Conservation (phyloP, 2,113 vertebrate species). For the Rousettus leschenaultii region DNA sequence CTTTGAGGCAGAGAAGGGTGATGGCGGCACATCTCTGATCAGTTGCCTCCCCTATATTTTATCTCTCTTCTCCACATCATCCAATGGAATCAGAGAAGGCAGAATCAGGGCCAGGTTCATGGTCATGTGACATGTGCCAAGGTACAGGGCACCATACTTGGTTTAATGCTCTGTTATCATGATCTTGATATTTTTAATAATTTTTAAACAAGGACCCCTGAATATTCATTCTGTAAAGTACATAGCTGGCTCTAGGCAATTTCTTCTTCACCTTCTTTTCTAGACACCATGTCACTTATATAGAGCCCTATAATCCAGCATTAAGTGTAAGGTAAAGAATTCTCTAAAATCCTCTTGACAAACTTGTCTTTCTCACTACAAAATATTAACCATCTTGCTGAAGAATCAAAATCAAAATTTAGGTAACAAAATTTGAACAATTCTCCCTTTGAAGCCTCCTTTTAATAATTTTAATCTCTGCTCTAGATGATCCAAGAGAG, state of each 20-base stretch:
- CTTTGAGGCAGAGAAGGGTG: neutral
- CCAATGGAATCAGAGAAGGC: neutral
- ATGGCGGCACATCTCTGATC: neutral
- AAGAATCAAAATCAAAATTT: neutral
- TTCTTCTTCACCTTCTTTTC: neutral
- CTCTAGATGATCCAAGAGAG: neutral
- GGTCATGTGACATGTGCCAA: neutral
- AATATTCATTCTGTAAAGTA: neutral
- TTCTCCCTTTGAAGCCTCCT: neutral
- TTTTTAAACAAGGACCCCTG: neutral
- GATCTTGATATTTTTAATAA: neutral
- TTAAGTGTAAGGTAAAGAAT: neutral
- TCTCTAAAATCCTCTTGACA: neutral
- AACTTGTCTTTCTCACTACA: neutral
- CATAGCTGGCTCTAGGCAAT: neutral
- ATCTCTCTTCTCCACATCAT: neutral
- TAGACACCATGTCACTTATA: neutral
- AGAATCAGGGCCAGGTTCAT: accelerated
- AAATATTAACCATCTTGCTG: neutral
- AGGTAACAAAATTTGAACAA: neutral
- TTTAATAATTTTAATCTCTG: neutral
- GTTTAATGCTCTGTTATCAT: neutral
- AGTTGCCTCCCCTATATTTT: neutral
- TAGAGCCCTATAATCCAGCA: neutral
- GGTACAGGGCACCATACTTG: accelerated